Evolutionary conservation across 1,140 invertebrate species (phyloP).

Genomic region (Hestina assimilis): DNA sequence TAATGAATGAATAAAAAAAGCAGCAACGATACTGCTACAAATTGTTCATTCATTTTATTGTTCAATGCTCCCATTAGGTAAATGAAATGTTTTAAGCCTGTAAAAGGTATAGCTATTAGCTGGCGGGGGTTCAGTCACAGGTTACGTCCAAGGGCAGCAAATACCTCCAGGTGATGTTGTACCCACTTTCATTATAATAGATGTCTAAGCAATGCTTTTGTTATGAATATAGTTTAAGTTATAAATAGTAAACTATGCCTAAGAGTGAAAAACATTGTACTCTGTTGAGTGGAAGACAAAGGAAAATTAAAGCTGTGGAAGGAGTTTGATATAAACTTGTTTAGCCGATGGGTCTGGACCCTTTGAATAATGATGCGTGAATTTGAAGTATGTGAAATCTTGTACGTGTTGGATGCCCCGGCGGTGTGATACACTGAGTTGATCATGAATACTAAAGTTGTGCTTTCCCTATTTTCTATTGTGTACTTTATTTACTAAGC

Average conservation of each 20-base stretch:
- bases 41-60: too few species aligned
- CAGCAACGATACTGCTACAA: too few species aligned
- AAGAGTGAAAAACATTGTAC: too few species aligned
- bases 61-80: too few species aligned
- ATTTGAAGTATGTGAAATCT: slow-evolving; percentile 14
- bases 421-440: slow-evolving; percentile 2
- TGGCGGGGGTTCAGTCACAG: too few species aligned
- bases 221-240: too few species aligned
- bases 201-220: background rate
- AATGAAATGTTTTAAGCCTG: too few species aligned
- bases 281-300: too few species aligned
- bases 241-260: too few species aligned
- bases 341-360: slow-evolving; percentile 4
- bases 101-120: too few species aligned
- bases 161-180: background rate
- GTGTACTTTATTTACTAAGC: slow-evolving; percentile 4
- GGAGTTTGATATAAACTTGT: slow-evolving; percentile 15
- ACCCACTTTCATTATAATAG: background rate
- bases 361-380: slow-evolving; percentile 23
- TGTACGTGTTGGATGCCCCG: background rate
- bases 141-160: background rate
- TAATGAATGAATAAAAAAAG: too few species aligned
- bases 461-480: background rate
- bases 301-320: slow-evolving; percentile 11
- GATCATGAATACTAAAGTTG: background rate